Percentiles rank a stretch among this genome's conserved stretches.
phyloP scores from a whole-genome alignment of 2,888 invertebrate genomes.

The Drosophila ezoana region DNA sequence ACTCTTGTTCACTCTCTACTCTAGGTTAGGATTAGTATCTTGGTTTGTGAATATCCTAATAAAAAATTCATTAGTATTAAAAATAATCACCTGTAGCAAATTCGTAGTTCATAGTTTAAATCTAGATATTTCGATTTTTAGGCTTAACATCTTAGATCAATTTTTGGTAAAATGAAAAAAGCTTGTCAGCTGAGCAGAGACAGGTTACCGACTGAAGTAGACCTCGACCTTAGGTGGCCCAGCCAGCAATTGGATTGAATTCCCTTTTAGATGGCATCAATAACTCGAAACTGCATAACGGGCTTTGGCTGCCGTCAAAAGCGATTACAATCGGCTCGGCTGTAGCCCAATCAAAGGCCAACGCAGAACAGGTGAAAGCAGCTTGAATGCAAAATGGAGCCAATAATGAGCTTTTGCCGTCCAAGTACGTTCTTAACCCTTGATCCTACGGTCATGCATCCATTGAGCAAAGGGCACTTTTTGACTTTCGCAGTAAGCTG shows the following conservation, averaged over 20 bases:
- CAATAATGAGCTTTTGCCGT: conserved; percentile 29
- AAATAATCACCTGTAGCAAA: too few relatives aligned
- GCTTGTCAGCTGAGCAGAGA: neutral
- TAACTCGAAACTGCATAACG: conserved; percentile 1
- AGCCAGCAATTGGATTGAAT: conserved; percentile 4
- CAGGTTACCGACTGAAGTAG: neutral
- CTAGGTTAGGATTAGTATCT: too few relatives aligned
- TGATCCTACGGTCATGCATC: neutral
- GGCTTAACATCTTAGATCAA: neutral
- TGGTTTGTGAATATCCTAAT: too few relatives aligned
- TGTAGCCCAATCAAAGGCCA: conserved; percentile 15
- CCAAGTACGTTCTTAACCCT: conserved; percentile 2
- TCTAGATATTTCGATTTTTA: too few relatives aligned
- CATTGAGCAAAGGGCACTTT: neutral
- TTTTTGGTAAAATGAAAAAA: conserved; percentile 4
- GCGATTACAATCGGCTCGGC: conserved; percentile 21
- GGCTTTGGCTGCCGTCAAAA: conserved; percentile 22
- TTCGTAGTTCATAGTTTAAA: too few relatives aligned
- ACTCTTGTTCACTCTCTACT: too few relatives aligned
- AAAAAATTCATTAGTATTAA: too few relatives aligned
- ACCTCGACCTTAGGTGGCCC: conserved; percentile 4
- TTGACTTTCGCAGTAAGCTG: conserved; percentile 2
- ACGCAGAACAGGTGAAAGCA: conserved; percentile 25
- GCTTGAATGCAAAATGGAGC: conserved; percentile 36
- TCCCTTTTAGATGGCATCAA: conserved; percentile 6